Evolutionary conservation across 2,888 invertebrate genomes (phyloP).

Genomic region (Polietes domitor): DNA sequence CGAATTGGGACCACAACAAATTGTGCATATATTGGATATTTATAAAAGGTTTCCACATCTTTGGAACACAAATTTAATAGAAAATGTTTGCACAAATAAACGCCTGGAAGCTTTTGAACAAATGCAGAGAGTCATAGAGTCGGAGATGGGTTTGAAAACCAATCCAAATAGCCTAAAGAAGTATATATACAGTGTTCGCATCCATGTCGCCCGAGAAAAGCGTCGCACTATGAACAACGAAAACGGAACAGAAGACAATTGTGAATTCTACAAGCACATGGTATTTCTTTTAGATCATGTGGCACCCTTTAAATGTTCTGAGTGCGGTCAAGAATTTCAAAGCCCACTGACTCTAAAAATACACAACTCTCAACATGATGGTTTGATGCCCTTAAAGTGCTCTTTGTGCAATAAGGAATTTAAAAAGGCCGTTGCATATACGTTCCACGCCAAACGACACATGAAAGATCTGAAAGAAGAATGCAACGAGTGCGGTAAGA

Average conservation of each 20-base stretch:
- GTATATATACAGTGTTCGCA: background rate
- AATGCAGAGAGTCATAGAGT: constrained; percentile 48
- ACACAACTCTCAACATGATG: constrained; percentile 53
- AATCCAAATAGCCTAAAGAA: constrained; percentile 30
- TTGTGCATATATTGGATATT: constrained; percentile 50
- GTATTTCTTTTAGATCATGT: constrained; percentile 55
- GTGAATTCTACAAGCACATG: constrained; percentile 53
- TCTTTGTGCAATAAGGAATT: constrained; percentile 55
- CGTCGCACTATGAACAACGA: background rate
- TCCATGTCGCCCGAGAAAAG: background rate
- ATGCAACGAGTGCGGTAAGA: constrained; percentile 62
- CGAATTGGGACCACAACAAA: constrained; percentile 39
- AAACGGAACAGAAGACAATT: constrained; percentile 8
- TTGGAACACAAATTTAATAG: constrained; percentile 57
- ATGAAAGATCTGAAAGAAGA: constrained; percentile 57
- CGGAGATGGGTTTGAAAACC: constrained; percentile 36
- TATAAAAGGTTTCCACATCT: constrained; percentile 51
- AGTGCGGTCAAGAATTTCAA: constrained; percentile 53
- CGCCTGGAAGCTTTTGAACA: constrained; percentile 51
- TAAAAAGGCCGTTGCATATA: constrained; percentile 44
- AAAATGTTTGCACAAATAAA: constrained; percentile 59
- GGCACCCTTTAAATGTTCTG: constrained; percentile 55
- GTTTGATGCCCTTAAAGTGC: constrained; percentile 53
- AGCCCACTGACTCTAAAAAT: constrained; percentile 56
- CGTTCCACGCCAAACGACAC: constrained; percentile 62